Base-by-base conservation (phyloP, 23 tunicate species). In the Oikopleura albicans region DNA sequence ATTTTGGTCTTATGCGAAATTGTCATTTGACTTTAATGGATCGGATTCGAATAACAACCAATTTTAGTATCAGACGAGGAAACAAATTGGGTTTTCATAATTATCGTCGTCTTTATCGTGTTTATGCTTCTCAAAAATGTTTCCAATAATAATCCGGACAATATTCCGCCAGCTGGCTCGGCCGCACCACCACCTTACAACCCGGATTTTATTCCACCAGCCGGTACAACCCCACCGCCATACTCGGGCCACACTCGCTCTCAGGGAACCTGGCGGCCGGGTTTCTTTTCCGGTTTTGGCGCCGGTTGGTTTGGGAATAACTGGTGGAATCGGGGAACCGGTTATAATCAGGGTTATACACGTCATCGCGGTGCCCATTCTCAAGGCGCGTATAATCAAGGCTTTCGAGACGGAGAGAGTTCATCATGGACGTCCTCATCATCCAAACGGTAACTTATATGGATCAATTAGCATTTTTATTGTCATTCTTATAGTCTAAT, bases 321-420 rank as follows among this genome's bases (percentile, higher is more conserved):
- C 40, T 57, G 88, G 41, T 86, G 83, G 8, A 75, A 66, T 57
- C 66, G 83, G 59, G 86, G 87, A 0, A 36, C 41, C 39, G 79
- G 75, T 39, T 34, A 83, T 39, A 84, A 85, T 27, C 79, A 87
- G 88, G 88, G 90, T 0, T 38, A 40, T 27, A 76, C 85, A 0
- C 83, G 88, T 66, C 84, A 83, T 31, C 40, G 41, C 76, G 88
- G 88, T 35, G 71, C 66, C 36, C n/a, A n/a, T n/a, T 39, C 87
- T 38, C 83, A 57, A 36, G 86, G 31, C 29, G 56, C 40, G 38
- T 88, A n/a, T 38, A 75, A 16, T 75, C 37, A 22, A 29, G 86
- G 79, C 28, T 71, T 71, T 71, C 33, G 4, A 22, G 79, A 71
- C 31, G 79, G 79, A 49, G 63, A 12, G n/a, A n/a, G n/a, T n/a